phyloP scores from a whole-genome alignment of 2,797 vertebrate species.

The Basileuterus tristriatus region DNA sequence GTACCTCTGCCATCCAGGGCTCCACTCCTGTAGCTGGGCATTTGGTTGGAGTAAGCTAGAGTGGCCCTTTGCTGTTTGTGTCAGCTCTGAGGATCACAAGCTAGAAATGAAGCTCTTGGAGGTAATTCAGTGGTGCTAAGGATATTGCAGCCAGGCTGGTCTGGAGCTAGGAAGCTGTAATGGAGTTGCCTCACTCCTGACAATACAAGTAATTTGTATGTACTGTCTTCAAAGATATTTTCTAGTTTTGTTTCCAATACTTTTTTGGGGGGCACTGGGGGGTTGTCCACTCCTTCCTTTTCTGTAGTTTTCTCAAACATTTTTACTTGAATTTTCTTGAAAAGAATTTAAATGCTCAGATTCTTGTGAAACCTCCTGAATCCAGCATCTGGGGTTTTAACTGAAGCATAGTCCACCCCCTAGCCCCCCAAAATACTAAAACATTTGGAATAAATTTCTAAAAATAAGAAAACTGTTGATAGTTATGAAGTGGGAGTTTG shows the following conservation, averaged over 20 bases:
- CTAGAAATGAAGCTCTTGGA: neutral
- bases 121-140: neutral
- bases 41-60: neutral
- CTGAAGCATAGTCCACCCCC: accelerated
- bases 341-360: neutral
- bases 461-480: neutral
- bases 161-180: neutral
- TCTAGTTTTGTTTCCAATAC: neutral
- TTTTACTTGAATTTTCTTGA: neutral
- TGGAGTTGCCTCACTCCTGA: neutral
- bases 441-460: neutral
- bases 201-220: neutral
- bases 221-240: neutral
- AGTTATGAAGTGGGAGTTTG: neutral
- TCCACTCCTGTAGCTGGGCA: accelerated
- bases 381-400: neutral
- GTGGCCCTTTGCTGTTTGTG: neutral
- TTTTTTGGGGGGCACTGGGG: accelerated
- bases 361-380: neutral
- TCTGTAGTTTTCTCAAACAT: neutral
- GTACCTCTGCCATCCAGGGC: accelerated
- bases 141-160: neutral
- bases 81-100: neutral
- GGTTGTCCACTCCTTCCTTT: neutral
- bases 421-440: neutral